Base-by-base conservation (phyloP, 2,113 vertebrate species). In the Egretta garzetta region DNA sequence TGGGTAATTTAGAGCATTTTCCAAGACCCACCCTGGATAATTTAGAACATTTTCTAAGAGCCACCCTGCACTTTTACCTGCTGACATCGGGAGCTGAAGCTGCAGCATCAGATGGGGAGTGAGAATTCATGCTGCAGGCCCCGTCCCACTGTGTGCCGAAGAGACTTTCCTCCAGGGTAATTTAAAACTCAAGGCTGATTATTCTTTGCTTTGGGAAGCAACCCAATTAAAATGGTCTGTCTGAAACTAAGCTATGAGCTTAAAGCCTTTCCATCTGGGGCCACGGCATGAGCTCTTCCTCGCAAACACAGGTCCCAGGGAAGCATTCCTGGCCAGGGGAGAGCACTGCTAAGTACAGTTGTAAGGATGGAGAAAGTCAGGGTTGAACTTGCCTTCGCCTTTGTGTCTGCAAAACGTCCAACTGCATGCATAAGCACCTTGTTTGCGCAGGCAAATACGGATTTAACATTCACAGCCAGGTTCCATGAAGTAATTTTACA, bases 401-500 rank as follows among this genome's bases (percentile, higher is more conserved):
- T 75, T 72, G 68, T 90, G 70, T 45, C 95, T 92, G 80, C 68
- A 94, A 81, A 96, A 74, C 9, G 5, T 77, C 83, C 62, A 87
- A 82, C 80, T 68, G 91, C 76, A 94, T 96, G 80, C 93, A 97
- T 85, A 96, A 96, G 80, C 72, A 96, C 91, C 93, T 71, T 96
- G 84, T 95, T 91, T 97, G 86, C 21, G 4, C 76, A 92, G 86
- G 93, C 94, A 96, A 95, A 96, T 94, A 83, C 62, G 70, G 91
- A 86, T 93, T 97, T 97, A 84, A 72, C 73, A 96, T 95, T 93
- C 96, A 89, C 56, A 94, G 80, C 96, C 86, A 96, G 93, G 66
- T 91, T 91, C 94, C 81, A 37, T 95, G 94, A 96, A 96, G 95
- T 97, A 75, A 95, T 96, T 80, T 96, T 93, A 97, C 41, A 76